Evolutionary conservation across 2,113 vertebrate species (phyloP), one percentile per base, ranked within the genome.

Genomic region (Channa argus): DNA sequence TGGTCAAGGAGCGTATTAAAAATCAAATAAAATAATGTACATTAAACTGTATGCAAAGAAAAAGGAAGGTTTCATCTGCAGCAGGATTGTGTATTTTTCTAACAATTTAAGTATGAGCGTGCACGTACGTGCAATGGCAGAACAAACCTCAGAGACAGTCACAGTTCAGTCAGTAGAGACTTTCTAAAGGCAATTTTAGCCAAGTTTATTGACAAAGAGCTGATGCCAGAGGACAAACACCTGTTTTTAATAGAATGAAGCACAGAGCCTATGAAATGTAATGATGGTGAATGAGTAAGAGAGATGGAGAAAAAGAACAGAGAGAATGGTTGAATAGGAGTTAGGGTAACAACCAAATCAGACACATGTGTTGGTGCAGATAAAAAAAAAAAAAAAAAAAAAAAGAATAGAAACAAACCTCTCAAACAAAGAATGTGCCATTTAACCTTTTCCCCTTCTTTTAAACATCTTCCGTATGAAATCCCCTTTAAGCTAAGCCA

Each of bases 171-270:
- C 63, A 38, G 39, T 33, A 68, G 68, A 54, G 8, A 73, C 0
- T 54, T n/a, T 4, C 63, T 34, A 34, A 61, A 59, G 60, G 45
- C 55, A 34, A 24, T 46, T 66, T 54, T 34, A 52, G 75, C 72
- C 56, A 53, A 54, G 41, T 71, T 63, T 74, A 54, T 74, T 79
- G 58, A 77, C 59, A 55, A 10, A 53, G 66, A 54, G 60, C 55
- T 44, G 1, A 41, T 44, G 50, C 52, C 70, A 63, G 79, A 75
- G 53, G 63, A 76, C 56, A 54, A 80, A 76, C 83, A 86, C 75
- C 77, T 87, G 91, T 66, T 92, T 89, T 68, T 64, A 73, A 91
- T 90, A 61, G n/a, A 33, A 51, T 8, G 33, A 36, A 71, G 47
- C 11, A 36, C 39, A 5, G 24, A 24, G 67, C 24, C 60, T 60